phyloP scores from a whole-genome alignment of 2,888 invertebrate species.

The Volucella inflata region DNA sequence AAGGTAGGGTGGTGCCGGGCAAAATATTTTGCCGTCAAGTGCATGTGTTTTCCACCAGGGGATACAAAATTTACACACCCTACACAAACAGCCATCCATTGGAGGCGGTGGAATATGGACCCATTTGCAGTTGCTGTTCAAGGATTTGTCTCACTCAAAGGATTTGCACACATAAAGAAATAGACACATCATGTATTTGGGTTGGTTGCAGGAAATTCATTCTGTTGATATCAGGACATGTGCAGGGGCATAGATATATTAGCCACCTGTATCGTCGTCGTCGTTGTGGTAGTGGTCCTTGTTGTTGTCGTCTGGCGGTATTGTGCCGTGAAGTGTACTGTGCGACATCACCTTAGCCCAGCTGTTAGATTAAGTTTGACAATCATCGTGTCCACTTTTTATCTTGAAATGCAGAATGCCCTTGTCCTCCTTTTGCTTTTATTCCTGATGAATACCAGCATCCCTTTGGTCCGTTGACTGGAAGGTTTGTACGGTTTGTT shows the following conservation, averaged over 20 bases:
- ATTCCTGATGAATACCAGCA: conserved; percentile 61
- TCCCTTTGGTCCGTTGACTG: neutral
- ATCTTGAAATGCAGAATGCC: conserved; percentile 48
- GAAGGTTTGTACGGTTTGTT: conserved; percentile 38
- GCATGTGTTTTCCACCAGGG: conserved; percentile 68
- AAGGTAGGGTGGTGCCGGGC: conserved; percentile 36
- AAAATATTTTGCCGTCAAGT: conserved; percentile 69
- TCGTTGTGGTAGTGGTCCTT: conserved; percentile 38
- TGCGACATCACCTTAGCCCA: conserved; percentile 55
- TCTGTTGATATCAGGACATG: conserved; percentile 69
- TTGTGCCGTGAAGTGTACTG: conserved; percentile 42
- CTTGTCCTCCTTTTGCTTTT: conserved; percentile 64
- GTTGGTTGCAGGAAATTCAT: conserved; percentile 55
- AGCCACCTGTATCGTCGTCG: conserved; percentile 65
- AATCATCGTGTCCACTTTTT: conserved; percentile 53
- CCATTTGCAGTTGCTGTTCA: conserved; percentile 58
- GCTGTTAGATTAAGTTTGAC: conserved; percentile 54
- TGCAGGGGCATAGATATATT: conserved; percentile 63
- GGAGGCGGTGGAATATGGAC: neutral
- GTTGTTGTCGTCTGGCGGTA: neutral
- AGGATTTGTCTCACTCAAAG: conserved; percentile 72
- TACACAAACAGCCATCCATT: conserved; percentile 34
- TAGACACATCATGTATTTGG: conserved; percentile 27
- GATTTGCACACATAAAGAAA: conserved; percentile 52
- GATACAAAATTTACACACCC: conserved; percentile 48